These are phyloP conservation scores for Cylas formicarius DNA, from an alignment of 1,140 invertebrate genomes.

Conservation along the genomic window DNA sequence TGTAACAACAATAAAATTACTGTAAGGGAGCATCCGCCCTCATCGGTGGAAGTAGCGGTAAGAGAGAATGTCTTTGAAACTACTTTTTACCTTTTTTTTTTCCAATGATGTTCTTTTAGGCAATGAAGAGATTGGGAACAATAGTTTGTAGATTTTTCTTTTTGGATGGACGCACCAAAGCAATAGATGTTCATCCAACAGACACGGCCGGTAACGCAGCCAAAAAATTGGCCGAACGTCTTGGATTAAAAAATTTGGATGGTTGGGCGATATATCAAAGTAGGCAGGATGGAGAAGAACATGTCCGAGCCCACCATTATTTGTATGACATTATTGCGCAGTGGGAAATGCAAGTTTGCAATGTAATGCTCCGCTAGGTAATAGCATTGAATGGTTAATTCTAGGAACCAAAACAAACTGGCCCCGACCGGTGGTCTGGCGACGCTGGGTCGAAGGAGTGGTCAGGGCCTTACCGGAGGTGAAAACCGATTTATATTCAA, in stretches of 20 bases:
- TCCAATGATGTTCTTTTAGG: constrained; percentile 56
- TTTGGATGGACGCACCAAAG: constrained; percentile 89
- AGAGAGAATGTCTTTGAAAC: constrained; percentile 36
- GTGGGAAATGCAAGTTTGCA: constrained; percentile 76
- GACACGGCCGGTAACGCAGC: constrained; percentile 89
- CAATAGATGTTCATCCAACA: constrained; percentile 89
- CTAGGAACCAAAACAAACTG: constrained; percentile 57
- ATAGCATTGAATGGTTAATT: constrained; percentile 18
- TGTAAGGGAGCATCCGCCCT: constrained; percentile 77
- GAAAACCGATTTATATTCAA: constrained; percentile 93
- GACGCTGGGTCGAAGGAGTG: constrained; percentile 48
- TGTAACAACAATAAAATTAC: constrained; percentile 79
- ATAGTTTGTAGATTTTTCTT: constrained; percentile 94
- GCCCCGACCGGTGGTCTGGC: constrained; percentile 50
- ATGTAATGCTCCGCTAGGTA: constrained; percentile 10
- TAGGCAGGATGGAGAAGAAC: constrained; percentile 76
- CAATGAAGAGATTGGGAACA: constrained; percentile 82
- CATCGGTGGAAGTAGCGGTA: constrained; percentile 87
- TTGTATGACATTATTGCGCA: constrained; percentile 89
- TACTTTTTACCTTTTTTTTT: not conserved
- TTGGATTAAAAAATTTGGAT: constrained; percentile 73
- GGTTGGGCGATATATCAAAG: constrained; percentile 94
- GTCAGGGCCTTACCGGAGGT: constrained; percentile 61
- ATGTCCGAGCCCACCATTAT: constrained; percentile 88
- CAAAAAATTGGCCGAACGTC: constrained; percentile 79